Evolutionary conservation across 2,888 invertebrate species (phyloP).

Genomic region (Nymphalis polychloros): DNA sequence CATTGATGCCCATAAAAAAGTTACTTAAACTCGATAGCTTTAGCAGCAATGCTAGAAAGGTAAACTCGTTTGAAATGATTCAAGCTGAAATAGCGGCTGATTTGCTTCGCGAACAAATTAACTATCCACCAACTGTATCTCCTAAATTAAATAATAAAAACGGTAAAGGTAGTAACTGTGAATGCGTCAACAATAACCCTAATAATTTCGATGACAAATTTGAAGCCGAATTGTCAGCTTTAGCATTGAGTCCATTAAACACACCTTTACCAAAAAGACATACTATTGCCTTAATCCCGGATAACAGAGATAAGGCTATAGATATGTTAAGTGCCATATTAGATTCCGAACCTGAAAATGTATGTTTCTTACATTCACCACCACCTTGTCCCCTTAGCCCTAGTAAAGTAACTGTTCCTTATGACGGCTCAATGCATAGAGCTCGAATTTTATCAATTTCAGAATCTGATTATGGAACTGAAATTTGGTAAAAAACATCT

Average conservation of each 20-base stretch:
- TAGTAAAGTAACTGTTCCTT: conserved; percentile 84
- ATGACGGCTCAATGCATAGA: conserved; percentile 83
- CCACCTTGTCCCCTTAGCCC: conserved; percentile 75
- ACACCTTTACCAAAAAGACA: conserved; percentile 72
- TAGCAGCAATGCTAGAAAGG: conserved; percentile 69
- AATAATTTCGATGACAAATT: conserved; percentile 60
- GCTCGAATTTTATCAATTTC: conserved; percentile 85
- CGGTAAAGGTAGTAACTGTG: conserved; percentile 61
- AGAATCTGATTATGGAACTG: conserved; percentile 84
- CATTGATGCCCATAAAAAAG: conserved; percentile 85
- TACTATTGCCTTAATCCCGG: conserved; percentile 66
- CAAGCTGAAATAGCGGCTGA: conserved; percentile 84
- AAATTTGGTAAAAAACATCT: conserved; percentile 83
- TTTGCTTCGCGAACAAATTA: conserved; percentile 85
- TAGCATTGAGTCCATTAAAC: conserved; percentile 71
- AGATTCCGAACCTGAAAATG: conserved; percentile 74
- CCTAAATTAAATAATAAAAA: conserved; percentile 75
- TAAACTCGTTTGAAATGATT: conserved; percentile 79
- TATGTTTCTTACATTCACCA: conserved; percentile 68
- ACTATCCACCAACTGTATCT: conserved; percentile 85
- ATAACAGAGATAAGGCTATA: conserved; percentile 64
- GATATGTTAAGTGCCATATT: conserved; percentile 74
- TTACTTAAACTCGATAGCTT: conserved; percentile 78
- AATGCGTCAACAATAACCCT: conserved; percentile 52
- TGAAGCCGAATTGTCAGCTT: conserved; percentile 66